phyloP scores from a whole-genome alignment of 1,140 invertebrate genomes.

The Apis dorsata region DNA sequence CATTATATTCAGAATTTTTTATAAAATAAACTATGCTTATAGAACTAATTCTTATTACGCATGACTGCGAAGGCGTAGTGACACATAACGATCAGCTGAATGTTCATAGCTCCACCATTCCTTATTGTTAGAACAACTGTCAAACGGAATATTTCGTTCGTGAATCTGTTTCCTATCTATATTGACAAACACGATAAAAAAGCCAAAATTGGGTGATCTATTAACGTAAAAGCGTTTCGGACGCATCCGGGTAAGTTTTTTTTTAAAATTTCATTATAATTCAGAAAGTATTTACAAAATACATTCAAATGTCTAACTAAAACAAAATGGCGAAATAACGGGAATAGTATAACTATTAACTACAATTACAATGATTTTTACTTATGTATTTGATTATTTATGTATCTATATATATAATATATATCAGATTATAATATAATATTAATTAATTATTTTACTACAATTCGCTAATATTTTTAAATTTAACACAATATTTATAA shows the following conservation, averaged over 20 bases:
- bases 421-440: background rate
- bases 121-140: slow-evolving; percentile 69
- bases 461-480: no score
- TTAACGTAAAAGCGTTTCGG: slow-evolving; percentile 69
- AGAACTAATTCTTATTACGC: slow-evolving; percentile 36
- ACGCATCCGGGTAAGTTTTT: slow-evolving; percentile 77
- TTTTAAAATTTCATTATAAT: background rate
- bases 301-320: slow-evolving; percentile 3
- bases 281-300: background rate
- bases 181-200: slow-evolving; percentile 55
- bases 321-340: slow-evolving; percentile 38
- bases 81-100: slow-evolving; percentile 69
- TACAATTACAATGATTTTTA: no score
- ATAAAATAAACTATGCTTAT: background rate
- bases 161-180: slow-evolving; percentile 59
- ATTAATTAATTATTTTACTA: no score
- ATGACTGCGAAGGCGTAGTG: slow-evolving; percentile 30
- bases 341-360: background rate
- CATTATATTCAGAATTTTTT: background rate
- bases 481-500: no score
- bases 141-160: slow-evolving; percentile 54
- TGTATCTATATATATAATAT: no score
- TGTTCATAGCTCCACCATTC: slow-evolving; percentile 58
- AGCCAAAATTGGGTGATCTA: slow-evolving; percentile 73
- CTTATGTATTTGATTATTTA: background rate